Conservation (phyloP, 1,140 invertebrate species). For the Platyscapa corneri region DNA sequence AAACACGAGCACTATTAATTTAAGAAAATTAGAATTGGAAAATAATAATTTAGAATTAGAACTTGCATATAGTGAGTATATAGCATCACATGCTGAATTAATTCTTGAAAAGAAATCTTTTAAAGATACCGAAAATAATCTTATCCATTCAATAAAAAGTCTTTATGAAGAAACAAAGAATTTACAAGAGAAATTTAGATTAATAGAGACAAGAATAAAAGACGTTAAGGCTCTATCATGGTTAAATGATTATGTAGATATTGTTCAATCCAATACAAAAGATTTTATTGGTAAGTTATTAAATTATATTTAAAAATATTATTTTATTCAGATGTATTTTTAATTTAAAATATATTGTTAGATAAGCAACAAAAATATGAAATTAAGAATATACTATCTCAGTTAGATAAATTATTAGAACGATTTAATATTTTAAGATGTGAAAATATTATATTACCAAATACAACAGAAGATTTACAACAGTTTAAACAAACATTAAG, state of each 20-base stretch:
- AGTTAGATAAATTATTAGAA: constrained; percentile 37
- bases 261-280: not conserved
- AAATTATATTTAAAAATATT: not conserved
- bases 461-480: constrained; percentile 5
- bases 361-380: constrained; percentile 30
- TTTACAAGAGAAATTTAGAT: constrained; percentile 25
- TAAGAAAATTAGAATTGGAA: constrained; percentile 49
- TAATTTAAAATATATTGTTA: constrained; percentile 19
- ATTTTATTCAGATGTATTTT: not conserved
- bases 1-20: not conserved
- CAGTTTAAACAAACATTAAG: constrained; percentile 35
- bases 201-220: constrained; percentile 28
- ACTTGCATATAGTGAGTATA: constrained; percentile 30
- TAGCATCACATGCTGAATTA: constrained; percentile 29
- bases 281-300: constrained; percentile 26
- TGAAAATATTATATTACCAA: constrained; percentile 48
- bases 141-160: constrained; percentile 25
- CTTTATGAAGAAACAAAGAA: constrained; percentile 35
- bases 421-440: constrained; percentile 46
- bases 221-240: constrained; percentile 30
- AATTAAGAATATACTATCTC: constrained; percentile 14
- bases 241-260: constrained; percentile 27
- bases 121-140: constrained; percentile 30
- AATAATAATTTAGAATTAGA: constrained; percentile 51
- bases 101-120: constrained; percentile 42